Base-by-base conservation (phyloP, 2,888 invertebrate species). In the Yponomeuta sedellus region DNA sequence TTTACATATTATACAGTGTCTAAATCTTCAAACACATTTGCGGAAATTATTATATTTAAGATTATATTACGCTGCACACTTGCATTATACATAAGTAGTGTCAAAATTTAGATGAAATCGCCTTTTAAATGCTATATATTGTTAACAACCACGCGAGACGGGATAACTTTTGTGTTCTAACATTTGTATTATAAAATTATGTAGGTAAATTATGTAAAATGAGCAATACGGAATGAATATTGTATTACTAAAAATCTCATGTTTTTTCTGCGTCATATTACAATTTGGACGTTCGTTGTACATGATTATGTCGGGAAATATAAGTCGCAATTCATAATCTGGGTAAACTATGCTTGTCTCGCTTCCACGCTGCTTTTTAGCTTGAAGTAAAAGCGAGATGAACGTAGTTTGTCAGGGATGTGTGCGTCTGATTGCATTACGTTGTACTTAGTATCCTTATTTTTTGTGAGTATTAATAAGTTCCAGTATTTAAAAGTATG, bases 181-280 rank as follows among this genome's bases (percentile, higher is more conserved):
- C 3, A 22, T 61, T 28, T 61, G 28, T 39, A 62, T 39, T 62
- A 19, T n/a, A 20, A 20, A 25, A 59, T 59, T 22, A 59, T 25
- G 59, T 59, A 59, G 34, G 4, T n/a, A 16, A 5, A 12, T 22
- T n/a, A n/a, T 56, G 25, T 34, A 44, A 44, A 44, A 44, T 22
- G 44, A 64, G 40, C 44, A 44, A 64, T 64, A 64, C 16, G n/a
- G 22, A 52, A 64, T 16, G 25, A 40, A 57, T 64, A 52, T 52
- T 52, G 16, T 52, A 16, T 52, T 52, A 52, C 1, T 12, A 52
- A 52, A 64, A 12, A 16, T 20, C 39, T 44, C 40, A 44, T 10
- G 3, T 64, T 12, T 20, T 22, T 12, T 44, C 11, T 64, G 22
- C 19, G 10, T 20, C 16, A 4, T 52, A 16, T 52, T 52, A 52